These are phyloP conservation scores for Eulemur macaco DNA, from an alignment of 2,113 vertebrate species.

Conservation along the genomic window DNA sequence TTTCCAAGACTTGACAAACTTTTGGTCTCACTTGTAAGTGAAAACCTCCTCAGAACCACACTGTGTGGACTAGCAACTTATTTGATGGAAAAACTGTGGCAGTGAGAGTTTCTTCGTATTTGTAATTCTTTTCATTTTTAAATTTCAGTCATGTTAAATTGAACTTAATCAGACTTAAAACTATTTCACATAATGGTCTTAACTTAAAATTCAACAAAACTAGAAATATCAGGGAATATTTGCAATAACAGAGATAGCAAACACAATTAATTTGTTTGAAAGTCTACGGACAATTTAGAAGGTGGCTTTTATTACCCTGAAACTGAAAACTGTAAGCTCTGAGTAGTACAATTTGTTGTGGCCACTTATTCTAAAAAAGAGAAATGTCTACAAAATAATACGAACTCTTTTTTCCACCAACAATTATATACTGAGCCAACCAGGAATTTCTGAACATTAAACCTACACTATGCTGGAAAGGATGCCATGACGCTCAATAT, in stretches of 20 bases:
- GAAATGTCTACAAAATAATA: not conserved
- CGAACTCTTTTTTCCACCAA: not conserved
- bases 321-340: not conserved
- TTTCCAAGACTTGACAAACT: not conserved
- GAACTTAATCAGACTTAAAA: constrained; percentile 24
- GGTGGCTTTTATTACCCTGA: not conserved
- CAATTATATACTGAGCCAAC: not conserved
- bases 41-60: not conserved
- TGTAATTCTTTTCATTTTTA: not conserved
- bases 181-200: not conserved
- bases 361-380: not conserved
- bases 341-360: not conserved
- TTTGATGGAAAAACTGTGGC: not conserved
- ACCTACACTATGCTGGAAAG: not conserved
- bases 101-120: not conserved
- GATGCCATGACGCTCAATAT: not conserved
- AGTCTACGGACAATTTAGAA: not conserved
- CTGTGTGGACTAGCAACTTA: not conserved
- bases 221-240: not conserved
- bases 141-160: constrained; percentile 13
- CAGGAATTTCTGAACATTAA: constrained; percentile 7
- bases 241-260: not conserved
- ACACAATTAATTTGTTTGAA: not conserved
- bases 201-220: not conserved
- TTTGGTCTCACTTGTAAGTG: not conserved